These are phyloP conservation scores for Ceratoteleas bidentatus DNA, from an alignment of 1,140 invertebrate genomes.

Conservation along the genomic window DNA sequence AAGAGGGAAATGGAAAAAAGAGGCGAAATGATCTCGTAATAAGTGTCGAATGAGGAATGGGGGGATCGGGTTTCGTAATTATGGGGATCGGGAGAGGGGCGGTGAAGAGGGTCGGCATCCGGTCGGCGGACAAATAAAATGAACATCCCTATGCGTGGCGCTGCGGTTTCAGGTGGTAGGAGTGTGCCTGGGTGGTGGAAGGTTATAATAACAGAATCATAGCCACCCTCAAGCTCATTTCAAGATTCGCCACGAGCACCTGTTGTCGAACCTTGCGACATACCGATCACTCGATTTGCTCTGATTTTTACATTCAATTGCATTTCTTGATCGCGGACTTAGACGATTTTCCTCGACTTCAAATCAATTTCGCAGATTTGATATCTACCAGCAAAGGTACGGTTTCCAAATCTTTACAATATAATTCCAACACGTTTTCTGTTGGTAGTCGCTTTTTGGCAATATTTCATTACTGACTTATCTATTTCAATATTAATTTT, in stretches of 20 bases:
- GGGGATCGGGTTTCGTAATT: too few species aligned
- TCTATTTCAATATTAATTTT: too few species aligned
- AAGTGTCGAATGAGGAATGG: too few species aligned
- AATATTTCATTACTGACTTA: too few species aligned
- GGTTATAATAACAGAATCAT: conserved; percentile 77
- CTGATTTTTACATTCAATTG: not conserved
- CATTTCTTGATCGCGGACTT: too few species aligned
- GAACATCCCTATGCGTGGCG: conserved; percentile 57
- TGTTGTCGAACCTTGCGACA: not conserved
- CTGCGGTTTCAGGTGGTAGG: conserved; percentile 73
- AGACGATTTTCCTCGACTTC: too few species aligned
- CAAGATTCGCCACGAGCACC: conserved; percentile 60
- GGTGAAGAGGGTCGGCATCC: not conserved
- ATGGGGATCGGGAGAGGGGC: not conserved
- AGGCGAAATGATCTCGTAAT: too few species aligned
- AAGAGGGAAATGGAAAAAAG: too few species aligned
- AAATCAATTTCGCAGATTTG: too few species aligned
- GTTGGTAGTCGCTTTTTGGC: not conserved
- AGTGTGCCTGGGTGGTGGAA: conserved; percentile 68
- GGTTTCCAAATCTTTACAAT: too few species aligned
- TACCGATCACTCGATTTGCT: not conserved
- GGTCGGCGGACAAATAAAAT: conserved; percentile 48
- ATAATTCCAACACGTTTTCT: too few species aligned
- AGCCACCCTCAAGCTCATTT: conserved; percentile 74
- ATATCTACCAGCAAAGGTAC: not conserved